Percentiles rank a stretch among this genome's conserved stretches.
Evolutionary conservation across 2,797 vertebrate species (phyloP).

Genomic region (Sebastes jordani): DNA sequence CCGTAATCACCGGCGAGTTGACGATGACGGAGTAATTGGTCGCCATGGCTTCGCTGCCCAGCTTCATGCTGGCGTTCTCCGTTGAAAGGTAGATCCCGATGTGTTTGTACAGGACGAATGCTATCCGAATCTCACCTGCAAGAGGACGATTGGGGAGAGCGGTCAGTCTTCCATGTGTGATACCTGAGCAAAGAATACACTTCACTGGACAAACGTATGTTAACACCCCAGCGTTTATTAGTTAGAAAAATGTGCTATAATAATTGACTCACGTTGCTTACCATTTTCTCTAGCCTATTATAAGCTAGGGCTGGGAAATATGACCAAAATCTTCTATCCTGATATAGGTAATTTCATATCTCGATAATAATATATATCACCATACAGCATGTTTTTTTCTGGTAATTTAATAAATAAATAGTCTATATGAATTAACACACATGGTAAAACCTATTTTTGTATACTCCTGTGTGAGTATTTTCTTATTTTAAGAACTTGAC

Average conservation of each 20-base stretch:
- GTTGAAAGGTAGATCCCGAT: slow-evolving; percentile 95
- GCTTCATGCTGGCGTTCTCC: slow-evolving; percentile 96
- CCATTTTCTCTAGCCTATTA: neutral
- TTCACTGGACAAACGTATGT: neutral
- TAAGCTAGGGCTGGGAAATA: neutral
- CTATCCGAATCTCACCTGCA: slow-evolving; percentile 96
- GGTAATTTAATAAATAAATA: too few relatives aligned
- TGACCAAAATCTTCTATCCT: too few relatives aligned
- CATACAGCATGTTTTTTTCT: too few relatives aligned
- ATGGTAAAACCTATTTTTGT: too few relatives aligned
- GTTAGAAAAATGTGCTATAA: neutral
- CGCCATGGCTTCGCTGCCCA: slow-evolving; percentile 91
- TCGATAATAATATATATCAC: too few relatives aligned
- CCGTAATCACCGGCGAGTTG: slow-evolving; percentile 96
- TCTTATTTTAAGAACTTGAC: too few relatives aligned
- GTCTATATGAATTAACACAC: too few relatives aligned
- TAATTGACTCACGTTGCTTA: neutral
- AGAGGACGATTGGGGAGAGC: neutral
- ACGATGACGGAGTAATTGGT: slow-evolving; percentile 98
- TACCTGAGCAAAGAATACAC: neutral
- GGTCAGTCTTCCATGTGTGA: neutral
- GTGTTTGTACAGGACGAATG: slow-evolving; percentile 97
- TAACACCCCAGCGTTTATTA: neutral
- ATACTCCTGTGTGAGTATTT: too few relatives aligned
- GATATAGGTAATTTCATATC: too few relatives aligned